These are phyloP conservation scores for Phaenicophaeus curvirostris DNA, from an alignment of 2,797 vertebrate species.

Conservation along the genomic window DNA sequence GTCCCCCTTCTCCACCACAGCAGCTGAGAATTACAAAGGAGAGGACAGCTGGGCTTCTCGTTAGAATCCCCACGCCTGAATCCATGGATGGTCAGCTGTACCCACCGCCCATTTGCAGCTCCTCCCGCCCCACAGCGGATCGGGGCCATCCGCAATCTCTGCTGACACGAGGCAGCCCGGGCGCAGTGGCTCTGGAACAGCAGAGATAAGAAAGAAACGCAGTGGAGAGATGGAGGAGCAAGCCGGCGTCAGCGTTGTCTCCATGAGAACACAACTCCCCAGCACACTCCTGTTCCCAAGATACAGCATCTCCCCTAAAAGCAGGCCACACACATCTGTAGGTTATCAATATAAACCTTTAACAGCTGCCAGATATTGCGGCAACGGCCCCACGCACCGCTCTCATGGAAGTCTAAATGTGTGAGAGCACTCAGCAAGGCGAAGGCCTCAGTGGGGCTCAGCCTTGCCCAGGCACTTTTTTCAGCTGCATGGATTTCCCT, in stretches of 20 bases:
- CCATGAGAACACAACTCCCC: background rate
- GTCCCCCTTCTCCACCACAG: background rate
- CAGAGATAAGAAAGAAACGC: background rate
- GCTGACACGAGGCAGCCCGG: background rate
- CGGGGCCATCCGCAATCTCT: background rate
- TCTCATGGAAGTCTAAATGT: background rate
- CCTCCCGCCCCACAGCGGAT: background rate
- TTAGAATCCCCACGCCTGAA: background rate
- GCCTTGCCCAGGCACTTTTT: background rate
- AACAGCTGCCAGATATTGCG: background rate
- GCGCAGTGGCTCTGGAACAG: accelerated
- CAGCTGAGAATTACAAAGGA: slow-evolving; percentile 50
- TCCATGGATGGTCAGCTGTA: background rate
- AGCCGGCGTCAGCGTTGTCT: background rate
- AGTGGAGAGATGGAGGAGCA: background rate
- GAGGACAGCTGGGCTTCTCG: slow-evolving; percentile 52
- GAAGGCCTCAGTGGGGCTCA: background rate
- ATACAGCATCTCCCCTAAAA: background rate
- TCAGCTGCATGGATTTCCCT: background rate
- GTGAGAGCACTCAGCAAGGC: background rate
- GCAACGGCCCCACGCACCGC: background rate
- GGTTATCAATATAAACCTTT: background rate
- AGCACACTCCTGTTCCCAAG: background rate
- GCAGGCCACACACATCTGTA: background rate
- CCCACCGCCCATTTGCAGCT: background rate